phyloP scores from a whole-genome alignment of 2,888 invertebrate genomes.

The Drosophila multiciliata region DNA sequence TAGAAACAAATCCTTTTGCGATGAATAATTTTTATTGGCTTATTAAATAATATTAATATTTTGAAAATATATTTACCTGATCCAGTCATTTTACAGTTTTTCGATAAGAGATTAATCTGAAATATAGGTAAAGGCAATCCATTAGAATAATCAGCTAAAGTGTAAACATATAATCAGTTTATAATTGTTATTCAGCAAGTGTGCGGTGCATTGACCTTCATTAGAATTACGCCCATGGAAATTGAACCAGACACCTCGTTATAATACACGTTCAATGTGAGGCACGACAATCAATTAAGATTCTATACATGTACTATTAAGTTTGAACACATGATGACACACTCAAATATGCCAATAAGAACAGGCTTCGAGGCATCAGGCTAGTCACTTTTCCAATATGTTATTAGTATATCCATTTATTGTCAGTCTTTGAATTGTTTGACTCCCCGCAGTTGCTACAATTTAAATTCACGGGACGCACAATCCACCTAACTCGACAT shows the following conservation, averaged over 20 bases:
- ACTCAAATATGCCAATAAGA: not conserved
- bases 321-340: slow-evolving; percentile 21
- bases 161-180: slow-evolving; percentile 45
- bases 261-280: slow-evolving; percentile 34
- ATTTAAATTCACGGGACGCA: slow-evolving; percentile 19
- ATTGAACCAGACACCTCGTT: slow-evolving; percentile 28
- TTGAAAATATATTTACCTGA: slow-evolving; percentile 60
- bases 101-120: slow-evolving; percentile 32
- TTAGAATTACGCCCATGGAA: slow-evolving; percentile 38
- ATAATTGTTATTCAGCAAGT: slow-evolving; percentile 46
- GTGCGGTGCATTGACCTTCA: slow-evolving; percentile 53
- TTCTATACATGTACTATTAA: slow-evolving; percentile 43
- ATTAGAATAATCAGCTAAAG: slow-evolving; percentile 36
- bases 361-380: not conserved
- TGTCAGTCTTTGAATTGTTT: not conserved
- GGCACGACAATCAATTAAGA: slow-evolving; percentile 54
- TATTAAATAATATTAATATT: not conserved
- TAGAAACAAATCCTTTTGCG: not conserved
- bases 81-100: slow-evolving; percentile 66
- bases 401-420: not conserved
- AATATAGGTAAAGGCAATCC: slow-evolving; percentile 37
- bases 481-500: slow-evolving; percentile 18
- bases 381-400: slow-evolving; percentile 5
- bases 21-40: not conserved
- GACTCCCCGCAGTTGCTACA: not conserved